Percentiles rank a stretch among this genome's conserved stretches.
phyloP scores from a whole-genome alignment of 2,888 invertebrate genomes.

The Lycia hirtaria region DNA sequence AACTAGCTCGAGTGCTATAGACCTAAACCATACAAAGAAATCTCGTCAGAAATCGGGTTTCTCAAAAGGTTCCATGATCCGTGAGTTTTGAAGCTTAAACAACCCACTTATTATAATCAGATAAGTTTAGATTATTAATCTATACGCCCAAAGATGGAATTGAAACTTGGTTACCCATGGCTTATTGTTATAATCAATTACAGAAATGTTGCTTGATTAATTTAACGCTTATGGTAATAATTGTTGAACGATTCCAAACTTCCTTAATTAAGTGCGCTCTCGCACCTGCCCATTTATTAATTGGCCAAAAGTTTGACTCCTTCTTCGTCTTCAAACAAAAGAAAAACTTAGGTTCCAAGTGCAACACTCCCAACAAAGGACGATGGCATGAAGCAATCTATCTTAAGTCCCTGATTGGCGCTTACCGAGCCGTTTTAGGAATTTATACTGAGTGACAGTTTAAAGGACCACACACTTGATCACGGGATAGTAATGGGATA shows the following conservation, averaged over 20 bases:
- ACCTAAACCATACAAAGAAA: no score
- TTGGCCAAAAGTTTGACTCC: background rate
- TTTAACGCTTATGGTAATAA: no score
- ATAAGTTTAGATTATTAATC: no score
- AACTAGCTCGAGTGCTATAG: no score
- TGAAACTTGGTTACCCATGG: no score
- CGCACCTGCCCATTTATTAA: conserved; percentile 4
- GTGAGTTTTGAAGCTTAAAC: no score
- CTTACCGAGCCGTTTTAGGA: conserved; percentile 43
- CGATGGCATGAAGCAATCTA: conserved; percentile 51
- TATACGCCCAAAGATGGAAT: no score
- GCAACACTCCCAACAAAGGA: conserved; percentile 34
- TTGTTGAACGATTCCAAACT: background rate
- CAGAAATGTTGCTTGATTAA: no score
- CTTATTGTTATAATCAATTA: no score
- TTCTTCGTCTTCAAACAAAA: background rate
- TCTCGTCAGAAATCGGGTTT: no score
- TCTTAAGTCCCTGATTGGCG: conserved; percentile 58
- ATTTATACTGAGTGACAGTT: conserved; percentile 51
- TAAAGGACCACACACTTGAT: conserved; percentile 46
- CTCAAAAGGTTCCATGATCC: no score
- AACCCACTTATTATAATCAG: no score
- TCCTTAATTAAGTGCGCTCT: background rate
- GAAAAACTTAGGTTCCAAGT: conserved; percentile 25
- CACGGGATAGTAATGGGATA: conserved; percentile 30